Evolutionary conservation across 2,888 invertebrate species (phyloP).

Genomic region (Alviniconcha strummeri): DNA sequence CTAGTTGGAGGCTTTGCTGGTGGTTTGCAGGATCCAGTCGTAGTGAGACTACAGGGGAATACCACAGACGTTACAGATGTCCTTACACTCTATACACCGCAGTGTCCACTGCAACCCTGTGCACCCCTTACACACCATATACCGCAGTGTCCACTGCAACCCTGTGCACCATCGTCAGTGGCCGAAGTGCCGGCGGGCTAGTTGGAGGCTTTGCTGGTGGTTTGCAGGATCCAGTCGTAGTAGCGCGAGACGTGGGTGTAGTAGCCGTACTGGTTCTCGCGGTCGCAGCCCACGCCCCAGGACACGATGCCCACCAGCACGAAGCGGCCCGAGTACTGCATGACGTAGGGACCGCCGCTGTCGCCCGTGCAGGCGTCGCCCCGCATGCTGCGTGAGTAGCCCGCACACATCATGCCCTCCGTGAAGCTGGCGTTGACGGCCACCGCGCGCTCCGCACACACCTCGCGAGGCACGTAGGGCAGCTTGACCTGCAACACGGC

Average conservation of each 20-base stretch:
- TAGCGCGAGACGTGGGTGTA: slow-evolving; percentile 53
- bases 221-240: slow-evolving; percentile 50
- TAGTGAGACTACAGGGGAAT: slow-evolving; percentile 31
- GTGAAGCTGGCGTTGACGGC: slow-evolving; percentile 50
- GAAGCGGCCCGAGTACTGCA: slow-evolving; percentile 48
- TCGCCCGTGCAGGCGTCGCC: slow-evolving; percentile 58
- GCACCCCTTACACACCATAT: no score
- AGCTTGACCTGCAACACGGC: slow-evolving; percentile 34
- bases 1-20: neutral
- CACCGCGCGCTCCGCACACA: slow-evolving; percentile 43
- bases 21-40: slow-evolving; percentile 49
- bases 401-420: slow-evolving; percentile 56
- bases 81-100: no score
- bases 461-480: slow-evolving; percentile 48
- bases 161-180: no score
- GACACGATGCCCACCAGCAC: slow-evolving; percentile 53
- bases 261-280: slow-evolving; percentile 53
- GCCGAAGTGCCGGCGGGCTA: no score
- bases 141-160: no score
- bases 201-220: slow-evolving; percentile 7
- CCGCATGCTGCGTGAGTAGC: slow-evolving; percentile 48
- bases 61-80: no score
- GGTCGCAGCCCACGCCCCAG: slow-evolving; percentile 56
- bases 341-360: slow-evolving; percentile 52
- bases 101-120: no score